These are phyloP conservation scores for Melanotaenia pygmaea DNA, from an alignment of 2,797 vertebrate species.

Conservation along the genomic window DNA sequence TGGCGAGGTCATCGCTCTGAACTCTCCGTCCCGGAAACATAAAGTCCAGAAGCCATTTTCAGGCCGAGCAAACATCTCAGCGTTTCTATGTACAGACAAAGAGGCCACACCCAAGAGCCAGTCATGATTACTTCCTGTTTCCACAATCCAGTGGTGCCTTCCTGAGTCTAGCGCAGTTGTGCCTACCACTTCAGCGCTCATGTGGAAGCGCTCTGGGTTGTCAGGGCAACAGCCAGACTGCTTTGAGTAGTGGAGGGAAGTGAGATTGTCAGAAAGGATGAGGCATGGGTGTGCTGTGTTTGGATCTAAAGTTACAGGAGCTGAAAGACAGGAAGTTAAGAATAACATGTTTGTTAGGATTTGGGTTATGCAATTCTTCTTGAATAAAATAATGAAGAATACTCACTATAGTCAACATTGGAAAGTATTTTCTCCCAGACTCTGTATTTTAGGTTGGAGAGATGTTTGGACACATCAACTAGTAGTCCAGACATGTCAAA, in stretches of 20 bases:
- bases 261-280: conserved; percentile 81
- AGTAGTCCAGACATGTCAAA: conserved; percentile 69
- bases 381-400: background rate
- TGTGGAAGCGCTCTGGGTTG: conserved; percentile 83
- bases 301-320: conserved; percentile 81
- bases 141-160: conserved; percentile 79
- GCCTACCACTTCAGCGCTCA: conserved; percentile 80
- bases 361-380: background rate
- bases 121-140: conserved; percentile 79
- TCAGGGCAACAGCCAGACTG: conserved; percentile 64
- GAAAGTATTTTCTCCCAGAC: conserved; percentile 80
- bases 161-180: conserved; percentile 67
- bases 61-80: conserved; percentile 69
- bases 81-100: conserved; percentile 61
- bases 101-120: conserved; percentile 83
- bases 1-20: conserved; percentile 79
- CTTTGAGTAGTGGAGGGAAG: conserved; percentile 75
- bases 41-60: conserved; percentile 85
- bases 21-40: conserved; percentile 74
- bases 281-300: conserved; percentile 84
- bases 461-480: conserved; percentile 76
- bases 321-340: conserved; percentile 61
- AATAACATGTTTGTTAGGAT: background rate
- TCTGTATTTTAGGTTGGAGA: conserved; percentile 80
- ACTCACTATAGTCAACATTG: conserved; percentile 78